Evolutionary conservation across 2,797 vertebrate species (phyloP), one percentile per base, ranked within the genome.

Genomic region (Lagodon rhomboides): DNA sequence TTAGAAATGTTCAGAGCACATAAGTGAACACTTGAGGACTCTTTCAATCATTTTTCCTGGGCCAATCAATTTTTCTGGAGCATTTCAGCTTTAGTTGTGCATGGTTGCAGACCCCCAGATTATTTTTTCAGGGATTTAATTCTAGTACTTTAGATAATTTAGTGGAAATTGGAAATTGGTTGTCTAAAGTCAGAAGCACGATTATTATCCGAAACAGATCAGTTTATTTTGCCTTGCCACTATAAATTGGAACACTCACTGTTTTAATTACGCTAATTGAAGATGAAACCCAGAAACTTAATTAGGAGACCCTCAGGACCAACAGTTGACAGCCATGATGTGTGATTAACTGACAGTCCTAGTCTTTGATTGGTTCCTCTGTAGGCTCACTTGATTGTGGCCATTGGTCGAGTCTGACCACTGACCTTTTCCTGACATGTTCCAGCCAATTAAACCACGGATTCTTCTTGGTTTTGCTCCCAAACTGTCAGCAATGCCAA

Each of bases 401-500:
- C 82, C 59, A 76, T 64, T 65, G 27, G 47, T 61, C 12, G 12
- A 15, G 56, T 58, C 43, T 46, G 41, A 80, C 78, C 80, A 3
- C n/a, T 82, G 38, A 84, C 66, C 74, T 10, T 68, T 43, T 30
- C 44, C 49, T 74, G 71, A 74, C 69, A 64, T 46, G 10, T 60
- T 82, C 56, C 41, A 75, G 23, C 77, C 77, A 84, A 68, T 83
- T 82, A 73, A 71, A 74, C 55, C 30, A 66, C 10, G 59, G 46
- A 30, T 17, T 3, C 30, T 27, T 67, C n/a, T 49, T 17, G 20
- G 27, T 63, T 75, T 70, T 60, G 56, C 49, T 83, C 67, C 25
- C 51, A 75, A 79, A 75, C 70, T 86, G 81, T 87, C 81, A 80
- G 23, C 65, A 23, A 4, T 44, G 83, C 67, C 83, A 83, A 41